phyloP scores from a whole-genome alignment of 2,888 invertebrate species.

The Epinotia nisella region DNA sequence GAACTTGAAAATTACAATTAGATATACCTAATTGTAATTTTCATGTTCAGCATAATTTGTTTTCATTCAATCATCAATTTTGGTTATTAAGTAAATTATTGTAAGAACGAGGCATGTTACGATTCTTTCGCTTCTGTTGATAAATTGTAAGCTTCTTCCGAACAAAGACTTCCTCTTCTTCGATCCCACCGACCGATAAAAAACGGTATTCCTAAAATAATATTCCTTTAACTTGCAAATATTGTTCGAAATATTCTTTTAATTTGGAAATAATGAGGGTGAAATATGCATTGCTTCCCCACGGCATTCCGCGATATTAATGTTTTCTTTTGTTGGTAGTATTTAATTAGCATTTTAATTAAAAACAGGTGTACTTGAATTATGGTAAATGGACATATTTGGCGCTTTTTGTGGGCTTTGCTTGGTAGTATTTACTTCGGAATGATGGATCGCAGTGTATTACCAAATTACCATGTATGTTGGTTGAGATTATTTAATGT shows the following conservation, averaged over 20 bases:
- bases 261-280: constrained; percentile 40
- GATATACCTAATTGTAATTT: no score
- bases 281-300: constrained; percentile 41
- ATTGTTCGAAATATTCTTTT: constrained; percentile 34
- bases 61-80: no score
- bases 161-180: not conserved
- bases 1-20: no score
- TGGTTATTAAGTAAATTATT: no score
- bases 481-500: no score
- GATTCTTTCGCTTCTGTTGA: not conserved
- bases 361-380: constrained; percentile 28
- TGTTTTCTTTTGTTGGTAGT: constrained; percentile 41
- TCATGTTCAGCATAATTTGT: no score
- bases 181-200: constrained; percentile 21
- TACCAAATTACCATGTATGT: not conserved
- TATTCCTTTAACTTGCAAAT: constrained; percentile 35
- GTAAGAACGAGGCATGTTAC: not conserved
- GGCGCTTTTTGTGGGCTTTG: not conserved
- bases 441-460: not conserved
- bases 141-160: not conserved
- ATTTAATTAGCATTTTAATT: constrained; percentile 44
- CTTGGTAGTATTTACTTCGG: not conserved
- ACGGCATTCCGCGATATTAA: constrained; percentile 19
- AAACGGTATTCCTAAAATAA: constrained; percentile 13
- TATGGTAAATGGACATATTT: constrained; percentile 10